phyloP scores from a whole-genome alignment of 1,140 invertebrate genomes.

The Contarinia nasturtii region DNA sequence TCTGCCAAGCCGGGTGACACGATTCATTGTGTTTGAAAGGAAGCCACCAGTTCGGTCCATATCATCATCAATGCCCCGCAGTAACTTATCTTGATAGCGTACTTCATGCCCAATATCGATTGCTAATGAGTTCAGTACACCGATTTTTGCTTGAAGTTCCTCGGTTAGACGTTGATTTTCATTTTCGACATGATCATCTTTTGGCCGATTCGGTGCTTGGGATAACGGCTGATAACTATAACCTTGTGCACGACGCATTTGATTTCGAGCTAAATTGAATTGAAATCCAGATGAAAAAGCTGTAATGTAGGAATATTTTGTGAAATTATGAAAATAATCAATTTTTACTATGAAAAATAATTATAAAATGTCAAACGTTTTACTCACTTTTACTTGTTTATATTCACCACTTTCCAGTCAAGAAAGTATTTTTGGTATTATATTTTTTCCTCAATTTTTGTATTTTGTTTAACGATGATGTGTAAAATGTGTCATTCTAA shows the following conservation, averaged over 20 bases:
- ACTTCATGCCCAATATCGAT: conserved; percentile 80
- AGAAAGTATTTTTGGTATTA: too few species aligned
- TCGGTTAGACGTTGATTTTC: conserved; percentile 68
- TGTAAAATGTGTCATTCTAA: too few species aligned
- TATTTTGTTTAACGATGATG: too few species aligned
- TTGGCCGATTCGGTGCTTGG: conserved; percentile 25
- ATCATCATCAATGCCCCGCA: conserved; percentile 66
- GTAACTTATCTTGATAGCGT: conserved; percentile 60
- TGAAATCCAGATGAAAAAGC: too few species aligned
- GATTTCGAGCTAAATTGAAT: conserved; percentile 25
- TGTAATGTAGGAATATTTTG: too few species aligned
- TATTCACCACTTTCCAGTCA: too few species aligned
- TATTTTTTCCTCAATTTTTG: too few species aligned
- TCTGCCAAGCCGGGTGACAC: conserved; percentile 56
- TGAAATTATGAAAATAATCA: too few species aligned
- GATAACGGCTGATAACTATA: conserved; percentile 54
- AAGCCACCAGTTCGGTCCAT: conserved; percentile 70
- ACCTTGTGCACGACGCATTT: conserved; percentile 46
- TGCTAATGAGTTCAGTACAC: conserved; percentile 59
- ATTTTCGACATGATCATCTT: conserved; percentile 46
- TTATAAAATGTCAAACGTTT: too few species aligned
- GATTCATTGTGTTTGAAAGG: conserved; percentile 54
- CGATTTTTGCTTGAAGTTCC: conserved; percentile 62
- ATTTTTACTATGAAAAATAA: too few species aligned
- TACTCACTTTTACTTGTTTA: too few species aligned